Percentiles rank a stretch among this genome's conserved stretches.
Conservation (phyloP, 2,113 vertebrate genomes). For the Plecturocebus donacophilus region DNA sequence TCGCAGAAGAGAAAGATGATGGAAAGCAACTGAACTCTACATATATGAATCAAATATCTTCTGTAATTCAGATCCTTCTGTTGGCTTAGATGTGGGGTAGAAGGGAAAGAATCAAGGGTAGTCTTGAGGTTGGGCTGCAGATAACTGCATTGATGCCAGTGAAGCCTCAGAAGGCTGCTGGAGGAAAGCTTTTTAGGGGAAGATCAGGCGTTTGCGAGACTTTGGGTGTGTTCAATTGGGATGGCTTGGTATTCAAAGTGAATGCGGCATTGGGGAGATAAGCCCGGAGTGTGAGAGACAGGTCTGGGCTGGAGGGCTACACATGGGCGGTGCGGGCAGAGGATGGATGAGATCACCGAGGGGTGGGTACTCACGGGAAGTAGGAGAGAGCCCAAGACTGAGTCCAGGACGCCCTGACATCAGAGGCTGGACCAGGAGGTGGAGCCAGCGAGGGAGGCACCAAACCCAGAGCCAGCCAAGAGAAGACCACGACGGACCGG, state of each 20-base stretch:
- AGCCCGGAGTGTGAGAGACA: background rate
- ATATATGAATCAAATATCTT: rapidly evolving
- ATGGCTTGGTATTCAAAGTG: background rate
- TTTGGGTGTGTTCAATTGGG: background rate
- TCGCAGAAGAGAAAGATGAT: background rate
- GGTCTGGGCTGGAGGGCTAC: background rate
- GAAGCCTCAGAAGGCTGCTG: background rate
- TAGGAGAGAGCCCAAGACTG: background rate
- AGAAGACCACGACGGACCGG: background rate
- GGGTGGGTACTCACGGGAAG: rapidly evolving
- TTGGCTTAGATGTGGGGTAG: background rate
- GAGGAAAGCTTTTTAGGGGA: rapidly evolving
- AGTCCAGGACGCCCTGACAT: background rate
- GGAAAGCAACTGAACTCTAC: background rate
- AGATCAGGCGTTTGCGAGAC: background rate
- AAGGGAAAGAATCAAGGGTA: background rate
- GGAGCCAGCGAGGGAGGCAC: background rate
- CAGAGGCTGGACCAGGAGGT: background rate
- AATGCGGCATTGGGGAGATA: background rate
- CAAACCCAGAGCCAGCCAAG: rapidly evolving
- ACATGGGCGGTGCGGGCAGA: rapidly evolving
- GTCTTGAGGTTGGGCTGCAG: background rate
- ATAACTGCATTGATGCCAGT: rapidly evolving
- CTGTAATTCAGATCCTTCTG: background rate
- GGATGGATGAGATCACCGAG: background rate